phyloP scores from a whole-genome alignment of 2,888 invertebrate genomes.

The Stictocephala bisonia region DNA sequence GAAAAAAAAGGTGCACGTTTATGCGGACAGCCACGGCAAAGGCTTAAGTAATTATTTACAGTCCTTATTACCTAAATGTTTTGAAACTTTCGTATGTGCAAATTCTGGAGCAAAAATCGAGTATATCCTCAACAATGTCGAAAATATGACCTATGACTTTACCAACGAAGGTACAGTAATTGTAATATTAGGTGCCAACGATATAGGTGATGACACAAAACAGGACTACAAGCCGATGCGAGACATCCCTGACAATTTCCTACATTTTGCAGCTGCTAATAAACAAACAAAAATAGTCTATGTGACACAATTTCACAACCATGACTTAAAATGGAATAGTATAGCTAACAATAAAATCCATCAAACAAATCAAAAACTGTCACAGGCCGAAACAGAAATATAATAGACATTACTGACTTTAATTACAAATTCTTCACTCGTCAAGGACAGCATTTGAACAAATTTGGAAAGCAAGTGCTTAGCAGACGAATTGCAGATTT shows the following conservation, averaged over 20 bases:
- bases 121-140: not conserved
- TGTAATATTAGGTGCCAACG: not conserved
- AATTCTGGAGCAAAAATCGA: not conserved
- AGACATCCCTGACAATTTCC: not conserved
- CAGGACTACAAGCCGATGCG: not conserved
- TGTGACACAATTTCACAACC: not conserved
- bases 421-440: not conserved
- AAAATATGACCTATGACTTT: not conserved
- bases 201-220: not conserved
- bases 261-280: not conserved
- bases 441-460: not conserved
- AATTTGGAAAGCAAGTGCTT: not conserved
- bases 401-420: not conserved
- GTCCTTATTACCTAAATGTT: not conserved
- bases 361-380: not conserved
- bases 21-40: conserved; percentile 3
- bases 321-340: not conserved
- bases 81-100: not conserved
- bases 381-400: not conserved
- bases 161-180: not conserved
- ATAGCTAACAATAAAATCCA: not conserved
- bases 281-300: not conserved
- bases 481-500: not conserved
- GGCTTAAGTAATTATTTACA: not conserved
- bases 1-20: not conserved